Evolutionary conservation across 2,888 invertebrate genomes (phyloP), one percentile per base, ranked within the genome.

Genomic region (Macrophya annulata): DNA sequence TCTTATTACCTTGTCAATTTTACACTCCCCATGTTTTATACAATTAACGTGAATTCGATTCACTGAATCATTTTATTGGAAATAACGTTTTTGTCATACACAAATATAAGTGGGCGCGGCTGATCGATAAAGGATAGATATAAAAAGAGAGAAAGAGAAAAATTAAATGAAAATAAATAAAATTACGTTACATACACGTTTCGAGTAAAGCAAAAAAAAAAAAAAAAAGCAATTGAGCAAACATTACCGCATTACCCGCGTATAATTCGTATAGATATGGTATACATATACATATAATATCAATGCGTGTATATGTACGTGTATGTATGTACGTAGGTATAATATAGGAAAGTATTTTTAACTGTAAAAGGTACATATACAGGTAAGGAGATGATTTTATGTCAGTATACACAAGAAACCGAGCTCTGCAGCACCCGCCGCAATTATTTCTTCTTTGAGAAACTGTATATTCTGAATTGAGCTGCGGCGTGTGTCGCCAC

Each of bases 401-500:
- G 4, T 17, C 37, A 4, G 37, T 68, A 25, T 17, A 48, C 10
- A 15, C 48, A 68, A 68, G 31, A 68, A 37, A 68, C 31, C 37
- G 25, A 68, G 68, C 8, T 37, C 8, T 37, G 31, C 37, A 6
- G 68, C 68, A 68, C 31, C 68, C 31, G 37, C 37, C 37, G 68
- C 68, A 68, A 68, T 68, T 68, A 68, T 68, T 68, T 68, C 68
- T 17, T 68, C 12, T 37, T 37, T 17, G 68, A 25, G 37, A 62
- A 62, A 62, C 62, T 62, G 62, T 62, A 31, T 62, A 12, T 62
- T 62, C 62, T 62, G 62, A 62, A 31, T 25, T 62, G 62, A 62
- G 25, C 62, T 31, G 25, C 62, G 62, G 68, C 37, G 68, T 68
- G 68, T 68, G 68, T 68, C 62, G 25, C 62, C 62, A 62, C 62